A percentile compares a stretch with the other conserved stretches of the same genome.
These are phyloP conservation scores for Mycetomoellerius zeteki DNA, from an alignment of 1,140 invertebrate genomes.

Conservation along the genomic window DNA sequence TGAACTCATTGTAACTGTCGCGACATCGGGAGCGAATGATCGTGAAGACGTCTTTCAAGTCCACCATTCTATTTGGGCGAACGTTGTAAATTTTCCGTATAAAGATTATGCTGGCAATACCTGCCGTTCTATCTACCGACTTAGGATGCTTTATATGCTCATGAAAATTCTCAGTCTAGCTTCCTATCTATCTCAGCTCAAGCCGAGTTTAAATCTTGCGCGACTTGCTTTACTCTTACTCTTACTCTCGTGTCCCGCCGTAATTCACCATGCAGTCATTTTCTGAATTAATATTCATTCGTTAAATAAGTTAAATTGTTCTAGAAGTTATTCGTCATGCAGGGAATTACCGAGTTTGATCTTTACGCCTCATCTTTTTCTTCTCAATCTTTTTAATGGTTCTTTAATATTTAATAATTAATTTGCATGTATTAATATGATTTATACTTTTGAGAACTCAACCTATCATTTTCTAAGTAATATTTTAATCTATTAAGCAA, in stretches of 20 bases:
- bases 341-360: background rate
- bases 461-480: too few species aligned
- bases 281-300: constrained; percentile 36
- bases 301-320: constrained; percentile 47
- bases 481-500: too few species aligned
- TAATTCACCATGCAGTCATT: constrained; percentile 30
- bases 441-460: too few species aligned
- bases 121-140: constrained; percentile 17
- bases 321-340: background rate
- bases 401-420: too few species aligned
- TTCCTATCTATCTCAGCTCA: constrained; percentile 29
- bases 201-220: constrained; percentile 30
- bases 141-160: constrained; percentile 33
- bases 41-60: background rate
- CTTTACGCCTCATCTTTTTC: too few species aligned
- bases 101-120: constrained; percentile 50
- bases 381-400: too few species aligned
- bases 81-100: constrained; percentile 40
- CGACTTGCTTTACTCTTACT: background rate
- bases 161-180: constrained; percentile 42
- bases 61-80: background rate
- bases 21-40: constrained; percentile 32
- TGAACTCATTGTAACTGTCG: constrained; percentile 37
- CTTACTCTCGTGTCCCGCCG: background rate
- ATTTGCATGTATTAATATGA: too few species aligned